phyloP scores from a whole-genome alignment of 1,140 invertebrate genomes.

The Ganaspis sp. region DNA sequence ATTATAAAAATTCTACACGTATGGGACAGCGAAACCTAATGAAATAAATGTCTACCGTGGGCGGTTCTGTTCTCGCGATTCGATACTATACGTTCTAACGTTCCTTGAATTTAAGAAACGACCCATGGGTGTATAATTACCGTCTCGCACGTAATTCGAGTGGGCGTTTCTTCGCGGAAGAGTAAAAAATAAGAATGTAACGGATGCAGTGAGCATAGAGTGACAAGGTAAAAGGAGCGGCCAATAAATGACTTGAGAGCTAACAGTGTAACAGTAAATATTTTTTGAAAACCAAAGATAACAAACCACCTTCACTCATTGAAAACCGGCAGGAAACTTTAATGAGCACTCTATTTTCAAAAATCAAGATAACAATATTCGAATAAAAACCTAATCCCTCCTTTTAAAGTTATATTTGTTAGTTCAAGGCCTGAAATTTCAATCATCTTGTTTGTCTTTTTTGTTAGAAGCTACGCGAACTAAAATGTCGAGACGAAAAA shows the following conservation, averaged over 20 bases:
- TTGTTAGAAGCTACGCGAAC: neutral
- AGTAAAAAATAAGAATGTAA: neutral
- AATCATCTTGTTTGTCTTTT: neutral
- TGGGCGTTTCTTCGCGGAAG: constrained; percentile 21
- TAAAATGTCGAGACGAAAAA: neutral
- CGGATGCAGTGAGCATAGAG: constrained; percentile 2
- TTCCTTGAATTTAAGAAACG: constrained; percentile 31
- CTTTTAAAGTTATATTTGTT: neutral
- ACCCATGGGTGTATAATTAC: constrained; percentile 16
- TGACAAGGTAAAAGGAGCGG: constrained; percentile 18
- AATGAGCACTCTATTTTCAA: neutral
- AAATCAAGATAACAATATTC: constrained; percentile 1
- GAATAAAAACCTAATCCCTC: neutral
- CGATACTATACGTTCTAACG: constrained; percentile 19
- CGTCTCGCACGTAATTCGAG: constrained; percentile 5
- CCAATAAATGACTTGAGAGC: neutral
- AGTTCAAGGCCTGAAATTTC: neutral
- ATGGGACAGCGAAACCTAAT: constrained; percentile 50
- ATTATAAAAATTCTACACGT: constrained; percentile 66
- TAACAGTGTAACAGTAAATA: constrained; percentile 3
- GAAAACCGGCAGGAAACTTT: neutral
- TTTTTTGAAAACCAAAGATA: neutral
- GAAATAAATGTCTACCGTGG: constrained; percentile 54
- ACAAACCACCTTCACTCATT: neutral
- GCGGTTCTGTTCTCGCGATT: neutral